Conservation (phyloP, 2,888 invertebrate species). For the Microctonus brassicae region DNA sequence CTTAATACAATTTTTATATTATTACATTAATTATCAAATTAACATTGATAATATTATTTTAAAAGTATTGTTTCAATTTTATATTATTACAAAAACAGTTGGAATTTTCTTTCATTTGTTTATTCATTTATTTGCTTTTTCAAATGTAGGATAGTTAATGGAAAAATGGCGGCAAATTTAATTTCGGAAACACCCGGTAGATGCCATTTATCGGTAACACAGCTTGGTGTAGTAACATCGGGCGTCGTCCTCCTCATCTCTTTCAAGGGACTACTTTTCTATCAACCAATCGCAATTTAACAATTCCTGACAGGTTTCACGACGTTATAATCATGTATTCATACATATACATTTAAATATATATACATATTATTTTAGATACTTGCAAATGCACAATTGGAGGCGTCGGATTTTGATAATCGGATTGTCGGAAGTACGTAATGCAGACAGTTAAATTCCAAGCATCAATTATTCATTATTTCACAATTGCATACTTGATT, state of each 20-base stretch:
- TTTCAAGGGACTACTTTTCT: constrained; percentile 4
- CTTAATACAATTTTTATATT: too few relatives aligned
- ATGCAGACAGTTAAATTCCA: not conserved
- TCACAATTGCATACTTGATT: too few relatives aligned
- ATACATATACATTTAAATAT: too few relatives aligned
- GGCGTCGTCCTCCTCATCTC: constrained; percentile 25
- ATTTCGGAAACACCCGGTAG: constrained; percentile 4
- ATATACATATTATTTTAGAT: too few relatives aligned
- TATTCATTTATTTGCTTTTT: not conserved
- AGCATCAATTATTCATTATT: too few relatives aligned
- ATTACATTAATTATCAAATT: too few relatives aligned
- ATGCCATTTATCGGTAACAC: not conserved
- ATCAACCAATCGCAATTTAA: constrained; percentile 1
- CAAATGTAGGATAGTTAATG: not conserved
- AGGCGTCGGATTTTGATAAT: not conserved
- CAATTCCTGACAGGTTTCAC: not conserved
- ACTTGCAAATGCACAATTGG: not conserved
- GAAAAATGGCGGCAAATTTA: not conserved
- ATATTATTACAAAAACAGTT: too few relatives aligned
- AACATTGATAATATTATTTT: too few relatives aligned
- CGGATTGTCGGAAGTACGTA: not conserved
- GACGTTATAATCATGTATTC: not conserved
- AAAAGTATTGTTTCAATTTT: too few relatives aligned
- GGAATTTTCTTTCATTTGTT: not conserved
- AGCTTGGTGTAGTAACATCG: constrained; percentile 18